Conservation (phyloP, 2,113 vertebrate genomes). For the Protomyctophum bolini region DNA sequence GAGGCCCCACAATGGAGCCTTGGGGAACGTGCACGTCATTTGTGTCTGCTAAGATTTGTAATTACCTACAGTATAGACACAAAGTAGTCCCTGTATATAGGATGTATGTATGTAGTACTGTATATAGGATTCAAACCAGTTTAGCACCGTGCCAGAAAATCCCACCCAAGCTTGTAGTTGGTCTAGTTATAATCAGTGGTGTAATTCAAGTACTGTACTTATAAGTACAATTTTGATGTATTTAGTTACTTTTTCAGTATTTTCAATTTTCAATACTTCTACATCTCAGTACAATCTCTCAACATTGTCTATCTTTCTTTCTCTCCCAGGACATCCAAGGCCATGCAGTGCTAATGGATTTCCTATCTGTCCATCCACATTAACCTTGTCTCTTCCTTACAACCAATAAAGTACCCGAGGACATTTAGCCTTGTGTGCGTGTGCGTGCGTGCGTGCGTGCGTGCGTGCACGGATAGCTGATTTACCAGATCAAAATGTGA, state of each 20-base stretch:
- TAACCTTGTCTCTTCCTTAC: slow-evolving; percentile 30
- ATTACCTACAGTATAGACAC: background rate
- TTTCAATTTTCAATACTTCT: too few relatives aligned
- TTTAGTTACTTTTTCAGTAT: too few relatives aligned
- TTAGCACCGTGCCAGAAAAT: background rate
- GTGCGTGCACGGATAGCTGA: too few relatives aligned
- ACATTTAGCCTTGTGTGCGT: too few relatives aligned
- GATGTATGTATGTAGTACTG: too few relatives aligned
- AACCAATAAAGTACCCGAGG: too few relatives aligned
- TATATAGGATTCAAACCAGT: background rate
- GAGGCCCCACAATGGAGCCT: background rate
- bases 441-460: too few relatives aligned
- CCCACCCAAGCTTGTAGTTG: background rate
- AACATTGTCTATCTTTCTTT: slow-evolving; percentile 8
- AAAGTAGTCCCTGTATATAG: background rate
- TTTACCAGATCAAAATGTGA: too few relatives aligned
- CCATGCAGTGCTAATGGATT: slow-evolving; percentile 10
- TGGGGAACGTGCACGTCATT: background rate
- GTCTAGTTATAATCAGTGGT: too few relatives aligned
- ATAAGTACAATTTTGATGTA: too few relatives aligned
- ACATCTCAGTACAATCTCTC: background rate
- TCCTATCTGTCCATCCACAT: background rate
- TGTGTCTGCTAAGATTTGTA: background rate
- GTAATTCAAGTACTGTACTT: too few relatives aligned
- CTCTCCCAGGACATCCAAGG: slow-evolving; percentile 8